Evolutionary conservation across 1,140 invertebrate genomes (phyloP).

Genomic region (Rhyzopertha dominica): DNA sequence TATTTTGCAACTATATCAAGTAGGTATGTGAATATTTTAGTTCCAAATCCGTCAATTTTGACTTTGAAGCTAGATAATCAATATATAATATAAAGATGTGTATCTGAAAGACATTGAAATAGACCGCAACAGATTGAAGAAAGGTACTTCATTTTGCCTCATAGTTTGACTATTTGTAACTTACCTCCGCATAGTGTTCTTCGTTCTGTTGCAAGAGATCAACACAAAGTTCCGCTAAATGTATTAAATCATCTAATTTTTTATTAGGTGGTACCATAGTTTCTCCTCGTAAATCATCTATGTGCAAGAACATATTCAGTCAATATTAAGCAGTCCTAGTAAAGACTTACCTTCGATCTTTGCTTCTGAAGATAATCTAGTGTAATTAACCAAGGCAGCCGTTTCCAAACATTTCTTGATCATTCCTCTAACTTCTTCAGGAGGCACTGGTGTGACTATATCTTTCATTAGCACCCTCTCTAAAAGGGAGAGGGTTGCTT

Average conservation of each 20-base stretch:
- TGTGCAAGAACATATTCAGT: constrained; percentile 18
- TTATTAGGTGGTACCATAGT: constrained; percentile 75
- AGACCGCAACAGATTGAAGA: no score
- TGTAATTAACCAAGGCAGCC: constrained; percentile 97
- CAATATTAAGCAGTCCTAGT: neutral
- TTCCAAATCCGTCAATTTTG: no score
- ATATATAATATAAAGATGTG: no score
- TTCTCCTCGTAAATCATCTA: constrained; percentile 80
- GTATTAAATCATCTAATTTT: constrained; percentile 95
- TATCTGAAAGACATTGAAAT: no score
- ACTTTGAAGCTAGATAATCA: no score
- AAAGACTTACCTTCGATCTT: constrained; percentile 86
- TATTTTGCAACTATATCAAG: no score
- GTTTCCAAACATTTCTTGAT: constrained; percentile 97
- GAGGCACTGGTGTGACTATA: constrained; percentile 92
- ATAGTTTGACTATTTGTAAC: no score
- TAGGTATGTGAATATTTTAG: no score
- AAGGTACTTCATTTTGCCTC: no score
- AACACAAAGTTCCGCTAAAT: constrained; percentile 95
- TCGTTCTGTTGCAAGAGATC: constrained; percentile 98
- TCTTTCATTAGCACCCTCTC: constrained; percentile 99
- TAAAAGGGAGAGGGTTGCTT: constrained; percentile 91
- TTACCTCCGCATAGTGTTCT: constrained; percentile 99
- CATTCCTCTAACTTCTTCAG: constrained; percentile 92
- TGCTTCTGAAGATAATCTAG: constrained; percentile 90